Evolutionary conservation across 2,888 invertebrate genomes (phyloP), one percentile per base, ranked within the genome.

Genomic region (Dicyrtomina minuta): DNA sequence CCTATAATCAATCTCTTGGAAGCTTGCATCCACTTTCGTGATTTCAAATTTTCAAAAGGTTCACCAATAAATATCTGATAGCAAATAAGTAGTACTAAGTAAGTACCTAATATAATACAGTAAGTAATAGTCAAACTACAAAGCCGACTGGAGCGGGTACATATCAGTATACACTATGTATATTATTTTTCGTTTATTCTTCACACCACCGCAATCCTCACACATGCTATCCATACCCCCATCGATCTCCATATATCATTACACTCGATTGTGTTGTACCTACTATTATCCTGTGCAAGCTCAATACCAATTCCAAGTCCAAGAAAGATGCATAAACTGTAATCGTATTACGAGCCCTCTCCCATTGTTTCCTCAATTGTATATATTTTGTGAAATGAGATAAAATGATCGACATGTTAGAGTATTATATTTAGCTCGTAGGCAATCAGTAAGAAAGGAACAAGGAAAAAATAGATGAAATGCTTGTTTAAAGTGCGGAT

Each of bases 1-100:
- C 46, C 41, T 61, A 46, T 46, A 61, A 61, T 61, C 46, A 61
- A 26, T 46, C 58, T 58, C 41, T 26, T 33, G 17, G 5, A 58
- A 62, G 44, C 64, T 26, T 51, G 33, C 39, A 64, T 64, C 27
- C 62, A 64, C 39, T 64, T 53, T 51, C 53, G 61, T 46, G 61
- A 61, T 61, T 44, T 46, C 46, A 61, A 61, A 60, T 55, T 55
- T 26, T n/a, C 55, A 55, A 60, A 46, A 46, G 15, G 24, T 22
- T 15, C 15, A 44, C 26, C 12, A 44, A 44, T 61, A 44, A 26
- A 46, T 60, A 60, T 60, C 43, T 43, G 24, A 13, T 43, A 43
- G 22, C 2, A 4, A 6, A 5, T 6, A 20, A 12, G 24, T 15
- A 53, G 53, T 53, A n/a, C n/a, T n/a, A n/a, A n/a, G n/a, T n/a